Percentiles rank a stretch among this genome's conserved stretches.
phyloP scores from a whole-genome alignment of 2,113 vertebrate genomes.

The Elephantulus edwardii region DNA sequence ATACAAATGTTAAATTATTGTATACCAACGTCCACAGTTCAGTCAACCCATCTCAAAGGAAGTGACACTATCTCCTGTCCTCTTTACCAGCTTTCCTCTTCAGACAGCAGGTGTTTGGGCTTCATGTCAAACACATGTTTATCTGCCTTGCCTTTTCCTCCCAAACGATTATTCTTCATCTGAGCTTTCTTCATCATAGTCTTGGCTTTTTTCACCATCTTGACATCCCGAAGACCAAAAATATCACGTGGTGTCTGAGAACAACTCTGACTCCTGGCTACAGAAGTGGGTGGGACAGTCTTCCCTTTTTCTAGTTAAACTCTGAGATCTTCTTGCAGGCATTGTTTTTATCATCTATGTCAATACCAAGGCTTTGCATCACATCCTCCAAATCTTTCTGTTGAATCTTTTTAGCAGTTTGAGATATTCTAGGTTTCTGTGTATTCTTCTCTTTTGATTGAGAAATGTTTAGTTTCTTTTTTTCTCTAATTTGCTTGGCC shows the following conservation, averaged over 20 bases:
- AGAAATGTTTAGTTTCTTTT: constrained; percentile 91
- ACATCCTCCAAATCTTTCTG: constrained; percentile 91
- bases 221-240: constrained; percentile 92
- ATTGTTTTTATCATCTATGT: constrained; percentile 91
- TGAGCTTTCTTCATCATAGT: too few relatives aligned
- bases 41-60: too few relatives aligned
- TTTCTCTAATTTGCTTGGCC: constrained; percentile 92
- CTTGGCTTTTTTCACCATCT: too few relatives aligned
- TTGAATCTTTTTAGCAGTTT: constrained; percentile 94
- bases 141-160: too few relatives aligned
- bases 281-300: constrained; percentile 85
- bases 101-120: too few relatives aligned
- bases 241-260: constrained; percentile 91
- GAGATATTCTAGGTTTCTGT: constrained; percentile 92
- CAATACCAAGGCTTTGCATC: constrained; percentile 93
- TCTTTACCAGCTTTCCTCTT: too few relatives aligned
- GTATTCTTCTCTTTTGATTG: constrained; percentile 91
- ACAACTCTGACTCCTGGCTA: constrained; percentile 90
- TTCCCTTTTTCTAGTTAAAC: constrained; percentile 90
- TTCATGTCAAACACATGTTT: too few relatives aligned
- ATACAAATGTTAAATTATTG: too few relatives aligned
- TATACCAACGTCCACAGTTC: too few relatives aligned
- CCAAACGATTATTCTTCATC: too few relatives aligned
- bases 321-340: constrained; percentile 91
- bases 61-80: too few relatives aligned